Percentiles rank a stretch among this genome's conserved stretches.
Evolutionary conservation across 2,888 invertebrate species (phyloP).

Genomic region (Entomobrya proxima): DNA sequence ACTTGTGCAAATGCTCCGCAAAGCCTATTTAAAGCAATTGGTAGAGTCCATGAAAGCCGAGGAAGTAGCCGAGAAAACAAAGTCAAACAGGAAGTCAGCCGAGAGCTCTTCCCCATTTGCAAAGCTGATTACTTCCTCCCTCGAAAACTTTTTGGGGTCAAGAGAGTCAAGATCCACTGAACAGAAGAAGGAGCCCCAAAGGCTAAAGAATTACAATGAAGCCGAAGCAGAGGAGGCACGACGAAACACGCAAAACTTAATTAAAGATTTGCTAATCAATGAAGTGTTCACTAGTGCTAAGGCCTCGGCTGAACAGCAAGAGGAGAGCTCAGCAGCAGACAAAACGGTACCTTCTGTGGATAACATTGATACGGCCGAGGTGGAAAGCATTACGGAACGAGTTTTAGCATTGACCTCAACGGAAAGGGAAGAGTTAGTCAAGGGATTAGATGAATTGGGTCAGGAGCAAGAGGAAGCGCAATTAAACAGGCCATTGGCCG

Average conservation of each 20-base stretch:
- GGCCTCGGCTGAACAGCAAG: too few species aligned
- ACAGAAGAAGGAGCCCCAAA: background rate
- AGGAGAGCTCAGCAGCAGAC: too few species aligned
- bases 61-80: slow-evolving; percentile 26
- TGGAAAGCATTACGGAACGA: slow-evolving; percentile 44
- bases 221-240: background rate
- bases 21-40: slow-evolving; percentile 66
- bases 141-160: slow-evolving; percentile 48
- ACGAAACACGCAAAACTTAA: slow-evolving; percentile 13
- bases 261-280: slow-evolving; percentile 30
- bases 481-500: background rate
- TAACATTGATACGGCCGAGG: slow-evolving; percentile 35
- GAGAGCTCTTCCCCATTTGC: background rate
- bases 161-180: slow-evolving; percentile 48
- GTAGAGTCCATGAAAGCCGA: slow-evolving; percentile 63
- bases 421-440: slow-evolving; percentile 48
- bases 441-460: slow-evolving; percentile 36
- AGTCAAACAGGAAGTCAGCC: slow-evolving; percentile 5
- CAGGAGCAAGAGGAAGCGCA: slow-evolving; percentile 33
- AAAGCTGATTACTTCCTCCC: slow-evolving; percentile 5
- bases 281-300: slow-evolving; percentile 25
- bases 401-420: slow-evolving; percentile 26
- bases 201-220: background rate
- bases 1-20: slow-evolving; percentile 61
- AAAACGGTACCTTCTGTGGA: background rate